Conservation (phyloP, 2,113 vertebrate species). For the Zosterops borbonicus region DNA sequence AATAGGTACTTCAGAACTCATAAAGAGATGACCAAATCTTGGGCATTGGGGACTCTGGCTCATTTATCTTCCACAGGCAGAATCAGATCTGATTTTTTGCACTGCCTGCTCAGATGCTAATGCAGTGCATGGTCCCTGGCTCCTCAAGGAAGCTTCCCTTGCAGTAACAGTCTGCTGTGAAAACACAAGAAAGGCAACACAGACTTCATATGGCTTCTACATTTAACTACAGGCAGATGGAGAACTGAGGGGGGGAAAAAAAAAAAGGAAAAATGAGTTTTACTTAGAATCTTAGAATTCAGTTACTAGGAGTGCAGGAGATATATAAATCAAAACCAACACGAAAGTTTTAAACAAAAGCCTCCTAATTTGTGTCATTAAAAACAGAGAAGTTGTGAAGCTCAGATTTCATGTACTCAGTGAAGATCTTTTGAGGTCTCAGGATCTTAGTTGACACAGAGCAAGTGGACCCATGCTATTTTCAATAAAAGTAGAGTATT, state of each 20-base stretch:
- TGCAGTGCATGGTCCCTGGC: conserved; percentile 47
- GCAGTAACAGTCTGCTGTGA: conserved; percentile 27
- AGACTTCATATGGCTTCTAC: neutral
- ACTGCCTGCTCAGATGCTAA: conserved; percentile 69
- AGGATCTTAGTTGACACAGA: neutral
- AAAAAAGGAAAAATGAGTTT: neutral
- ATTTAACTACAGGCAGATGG: neutral
- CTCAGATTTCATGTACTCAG: neutral
- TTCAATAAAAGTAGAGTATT: neutral
- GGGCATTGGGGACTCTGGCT: conserved; percentile 73
- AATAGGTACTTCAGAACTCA: conserved; percentile 85
- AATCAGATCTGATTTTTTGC: conserved; percentile 80
- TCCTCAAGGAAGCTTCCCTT: conserved; percentile 49
- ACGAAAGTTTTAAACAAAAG: neutral
- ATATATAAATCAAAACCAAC: neutral
- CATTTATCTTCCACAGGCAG: conserved; percentile 80
- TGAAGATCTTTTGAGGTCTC: neutral
- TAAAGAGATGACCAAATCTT: conserved; percentile 82
- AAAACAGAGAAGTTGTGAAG: neutral
- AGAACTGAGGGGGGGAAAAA: neutral
- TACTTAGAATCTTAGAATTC: neutral
- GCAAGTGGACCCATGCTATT: neutral
- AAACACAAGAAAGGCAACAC: neutral
- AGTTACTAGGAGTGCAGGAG: neutral
- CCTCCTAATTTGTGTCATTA: neutral